Evolutionary conservation across 2,113 vertebrate species (phyloP), one percentile per base, ranked within the genome.

Genomic region (Chrysochloris asiatica): DNA sequence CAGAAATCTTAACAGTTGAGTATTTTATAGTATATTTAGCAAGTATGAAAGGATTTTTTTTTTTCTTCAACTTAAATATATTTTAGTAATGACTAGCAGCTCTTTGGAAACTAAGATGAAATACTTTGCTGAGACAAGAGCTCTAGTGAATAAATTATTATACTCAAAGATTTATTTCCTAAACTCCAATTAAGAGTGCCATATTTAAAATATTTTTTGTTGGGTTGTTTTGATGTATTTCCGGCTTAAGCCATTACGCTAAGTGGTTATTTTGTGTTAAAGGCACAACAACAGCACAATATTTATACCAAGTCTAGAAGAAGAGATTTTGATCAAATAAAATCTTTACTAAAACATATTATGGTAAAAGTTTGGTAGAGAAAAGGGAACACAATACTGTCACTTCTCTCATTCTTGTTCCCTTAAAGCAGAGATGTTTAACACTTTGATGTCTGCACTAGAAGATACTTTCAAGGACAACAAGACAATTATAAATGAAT

Each of bases 41-140:
- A 77, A 92, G 45, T 79, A 93, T 72, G 33, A 93, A 95, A 77
- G 78, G 13, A 48, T 63, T 73, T 26, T 59, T 71, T 77, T 67
- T 81, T 84, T 83, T 11, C 83, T 90, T 95, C 5, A 3, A 95
- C 82, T 92, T 94, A 95, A 95, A 92, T 92, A 93, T 94, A 83
- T 92, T 95, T n/a, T 93, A 95, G 78, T 76, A 92, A 92, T 95
- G 92, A 93, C 67, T 82, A 92, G 54, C 61, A 94, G 43, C 52
- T 83, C 92, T 95, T 94, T 79, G 85, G 83, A 93, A 95, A 95
- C 89, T 92, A 92, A 95, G 91, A 96, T 94, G 93, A 96, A 96
- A 94, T 92, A 92, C 94, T 92, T 93, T 67, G 63, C 81, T 92
- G 81, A 95, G 93, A 96, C 92, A 96, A 96, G 72, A 78, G 86